phyloP scores from a whole-genome alignment of 2,888 invertebrate species.

The Acanthosepion esculentum region DNA sequence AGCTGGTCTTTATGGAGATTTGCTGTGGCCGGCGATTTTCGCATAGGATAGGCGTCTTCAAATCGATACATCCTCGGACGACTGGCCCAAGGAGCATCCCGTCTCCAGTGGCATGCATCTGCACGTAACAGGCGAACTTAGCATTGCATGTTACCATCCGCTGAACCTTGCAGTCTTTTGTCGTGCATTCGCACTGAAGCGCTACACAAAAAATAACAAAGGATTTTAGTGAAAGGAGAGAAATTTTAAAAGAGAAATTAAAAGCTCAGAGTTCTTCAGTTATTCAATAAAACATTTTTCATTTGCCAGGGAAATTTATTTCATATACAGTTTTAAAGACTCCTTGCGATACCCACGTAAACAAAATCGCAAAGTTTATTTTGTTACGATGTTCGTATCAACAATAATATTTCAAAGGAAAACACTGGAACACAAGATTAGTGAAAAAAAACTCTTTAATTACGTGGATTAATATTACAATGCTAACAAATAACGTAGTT shows the following conservation, averaged over 20 bases:
- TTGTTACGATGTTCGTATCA: no score
- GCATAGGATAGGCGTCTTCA: constrained; percentile 74
- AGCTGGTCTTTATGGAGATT: constrained; percentile 62
- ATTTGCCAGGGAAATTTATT: no score
- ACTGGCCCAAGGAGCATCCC: constrained; percentile 64
- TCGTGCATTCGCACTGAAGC: constrained; percentile 74
- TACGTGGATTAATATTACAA: no score
- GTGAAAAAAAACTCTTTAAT: no score
- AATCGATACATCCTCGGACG: constrained; percentile 74
- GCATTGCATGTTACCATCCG: constrained; percentile 70
- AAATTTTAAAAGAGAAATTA: not conserved
- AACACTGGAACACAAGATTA: no score
- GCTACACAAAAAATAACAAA: constrained; percentile 51
- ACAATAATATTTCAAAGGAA: no score
- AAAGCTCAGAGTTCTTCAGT: not conserved
- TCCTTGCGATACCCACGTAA: no score
- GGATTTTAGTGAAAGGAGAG: not conserved
- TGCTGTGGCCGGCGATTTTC: constrained; percentile 74
- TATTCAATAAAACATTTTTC: no score
- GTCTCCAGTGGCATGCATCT: constrained; percentile 68
- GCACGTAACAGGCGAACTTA: constrained; percentile 74
- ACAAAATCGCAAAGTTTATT: no score
- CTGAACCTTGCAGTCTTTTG: constrained; percentile 70
- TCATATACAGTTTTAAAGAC: no score
- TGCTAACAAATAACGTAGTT: no score